Evolutionary conservation across 2,113 vertebrate genomes (phyloP), one percentile per base, ranked within the genome.

Genomic region (Hemichromis elongatus): DNA sequence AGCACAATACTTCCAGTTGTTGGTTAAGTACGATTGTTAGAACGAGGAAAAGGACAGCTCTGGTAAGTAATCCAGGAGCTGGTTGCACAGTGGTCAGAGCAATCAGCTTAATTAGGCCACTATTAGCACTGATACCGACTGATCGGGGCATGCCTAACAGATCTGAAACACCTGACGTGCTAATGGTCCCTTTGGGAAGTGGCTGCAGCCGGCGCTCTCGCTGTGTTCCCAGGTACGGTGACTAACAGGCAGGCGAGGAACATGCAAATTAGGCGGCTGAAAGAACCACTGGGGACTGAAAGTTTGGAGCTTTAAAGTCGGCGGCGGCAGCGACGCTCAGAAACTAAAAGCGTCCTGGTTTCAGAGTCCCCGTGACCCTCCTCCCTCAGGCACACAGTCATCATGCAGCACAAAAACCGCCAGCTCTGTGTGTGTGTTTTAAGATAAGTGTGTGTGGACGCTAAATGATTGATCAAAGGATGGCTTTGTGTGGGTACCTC

Each of bases 391-490:
- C 81, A 45, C 77, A 75, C 18, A 82, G 61, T 84, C 79, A 78
- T 82, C 77, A 88, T 77, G 70, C 66, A 77, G 75, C 77, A 90
- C 77, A 80, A 35, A 77, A 77, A 50, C 55, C 30, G 3, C 84
- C 87, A 83, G 42, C 61, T 57, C 50, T 33, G 68, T 80, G 87
- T 79, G 30, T 54, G 28, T 73, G 84, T 79, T 59, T 75, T 52
- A 35, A 35, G 79, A 7, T 85, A 75, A 78, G 77, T 84, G 80
- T 87, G 87, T 88, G 88, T 68, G 68, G 88, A 88, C 68, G 56
- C 82, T 93, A 83, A 90, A 89, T 91, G 88, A 90, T 89, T 82
- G 91, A 92, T 92, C 92, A 92, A 93, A 92, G 91, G 86, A 85
- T 16, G 88, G 87, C 88, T 91, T 92, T 92, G 92, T 93, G 88